A percentile compares a stretch with the other conserved stretches of the same genome.
Evolutionary conservation across 2,888 invertebrate species (phyloP).

Genomic region (Muscina levida): DNA sequence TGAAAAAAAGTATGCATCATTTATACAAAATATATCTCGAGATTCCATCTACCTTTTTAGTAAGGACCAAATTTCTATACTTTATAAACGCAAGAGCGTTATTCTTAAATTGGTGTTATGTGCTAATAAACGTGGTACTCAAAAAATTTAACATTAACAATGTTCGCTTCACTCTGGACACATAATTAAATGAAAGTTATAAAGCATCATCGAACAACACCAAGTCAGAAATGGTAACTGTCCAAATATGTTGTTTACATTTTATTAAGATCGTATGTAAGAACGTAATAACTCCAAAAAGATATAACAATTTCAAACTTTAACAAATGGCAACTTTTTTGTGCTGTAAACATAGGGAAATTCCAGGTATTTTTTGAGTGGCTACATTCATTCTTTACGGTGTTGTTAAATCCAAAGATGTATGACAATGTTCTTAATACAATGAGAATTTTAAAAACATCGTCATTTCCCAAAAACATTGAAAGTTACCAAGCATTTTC

Average conservation of each 20-base stretch:
- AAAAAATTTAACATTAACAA: not conserved
- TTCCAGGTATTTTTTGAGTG: not conserved
- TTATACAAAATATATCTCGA: not conserved
- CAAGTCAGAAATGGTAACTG: not conserved
- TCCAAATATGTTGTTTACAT: slow-evolving; percentile 14
- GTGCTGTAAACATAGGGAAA: not conserved
- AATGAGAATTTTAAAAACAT: not conserved
- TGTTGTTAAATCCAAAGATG: not conserved
- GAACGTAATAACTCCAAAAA: not conserved
- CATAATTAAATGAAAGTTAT: not conserved
- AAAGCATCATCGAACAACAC: not conserved
- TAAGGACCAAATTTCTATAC: not conserved
- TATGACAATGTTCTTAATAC: not conserved
- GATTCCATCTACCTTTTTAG: not conserved
- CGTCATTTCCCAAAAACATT: too few species aligned
- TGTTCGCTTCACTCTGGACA: not conserved
- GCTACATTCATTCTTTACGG: not conserved
- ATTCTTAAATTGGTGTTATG: not conserved
- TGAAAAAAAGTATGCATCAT: not conserved
- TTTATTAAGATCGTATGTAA: not conserved
- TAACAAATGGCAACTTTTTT: not conserved
- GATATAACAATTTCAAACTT: not conserved
- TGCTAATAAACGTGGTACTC: not conserved
- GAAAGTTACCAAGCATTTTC: too few species aligned
- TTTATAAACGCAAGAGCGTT: not conserved